Conservation (phyloP, 1,140 invertebrate species). For the Trissolcus basalis region DNA sequence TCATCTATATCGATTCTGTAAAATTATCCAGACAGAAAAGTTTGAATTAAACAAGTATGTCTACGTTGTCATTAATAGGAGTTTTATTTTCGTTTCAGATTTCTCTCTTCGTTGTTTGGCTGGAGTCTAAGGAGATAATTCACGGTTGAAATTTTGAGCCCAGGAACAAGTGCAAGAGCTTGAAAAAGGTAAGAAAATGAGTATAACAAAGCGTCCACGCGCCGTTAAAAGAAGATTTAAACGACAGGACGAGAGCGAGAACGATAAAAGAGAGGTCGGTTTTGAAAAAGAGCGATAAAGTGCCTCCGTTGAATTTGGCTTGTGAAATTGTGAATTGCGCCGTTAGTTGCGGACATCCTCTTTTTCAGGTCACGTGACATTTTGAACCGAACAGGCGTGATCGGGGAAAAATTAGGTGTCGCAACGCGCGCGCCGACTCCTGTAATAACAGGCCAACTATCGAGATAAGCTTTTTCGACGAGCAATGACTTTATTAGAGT, state of each 20-base stretch:
- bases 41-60: too few relatives aligned
- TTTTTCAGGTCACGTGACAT: constrained; percentile 35
- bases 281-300: too few relatives aligned
- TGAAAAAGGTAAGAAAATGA: too few relatives aligned
- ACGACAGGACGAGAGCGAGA: constrained; percentile 19
- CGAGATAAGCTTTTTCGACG: constrained; percentile 21
- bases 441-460: constrained; percentile 29
- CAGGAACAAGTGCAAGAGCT: too few relatives aligned
- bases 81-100: too few relatives aligned
- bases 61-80: too few relatives aligned
- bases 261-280: constrained; percentile 29
- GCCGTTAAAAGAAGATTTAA: constrained; percentile 53
- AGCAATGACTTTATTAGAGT: constrained; percentile 36
- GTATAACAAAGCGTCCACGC: constrained; percentile 42
- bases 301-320: constrained; percentile 17
- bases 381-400: constrained; percentile 21
- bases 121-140: too few relatives aligned
- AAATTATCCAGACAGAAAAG: too few relatives aligned
- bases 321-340: constrained; percentile 15
- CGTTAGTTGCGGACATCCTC: constrained; percentile 22
- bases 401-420: constrained; percentile 35
- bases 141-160: too few relatives aligned
- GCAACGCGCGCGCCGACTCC: constrained; percentile 16
- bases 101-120: too few relatives aligned
- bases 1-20: too few relatives aligned